A percentile compares a stretch with the other conserved stretches of the same genome.
Evolutionary conservation across 2,797 vertebrate genomes (phyloP).

Genomic region (Megaceryle alcyon): DNA sequence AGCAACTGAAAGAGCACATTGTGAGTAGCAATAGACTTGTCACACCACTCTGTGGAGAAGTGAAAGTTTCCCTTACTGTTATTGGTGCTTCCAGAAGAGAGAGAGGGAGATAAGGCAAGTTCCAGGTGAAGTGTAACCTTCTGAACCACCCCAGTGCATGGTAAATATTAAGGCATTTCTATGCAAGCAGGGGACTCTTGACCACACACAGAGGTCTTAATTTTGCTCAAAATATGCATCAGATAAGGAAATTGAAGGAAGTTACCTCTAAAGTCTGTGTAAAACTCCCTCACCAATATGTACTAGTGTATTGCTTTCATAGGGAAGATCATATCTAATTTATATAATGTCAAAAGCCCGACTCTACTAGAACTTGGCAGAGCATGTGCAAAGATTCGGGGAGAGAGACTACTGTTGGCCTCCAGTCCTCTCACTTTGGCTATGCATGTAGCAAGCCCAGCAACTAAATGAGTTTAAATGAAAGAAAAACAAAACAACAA

Average conservation of each 20-base stretch:
- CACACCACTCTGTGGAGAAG: background rate
- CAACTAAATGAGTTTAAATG: background rate
- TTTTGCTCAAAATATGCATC: background rate
- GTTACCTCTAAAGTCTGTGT: background rate
- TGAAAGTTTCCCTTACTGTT: background rate
- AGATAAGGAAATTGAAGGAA: background rate
- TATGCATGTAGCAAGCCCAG: background rate
- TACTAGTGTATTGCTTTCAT: background rate
- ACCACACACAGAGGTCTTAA: background rate
- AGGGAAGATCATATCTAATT: background rate
- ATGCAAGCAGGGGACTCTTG: background rate
- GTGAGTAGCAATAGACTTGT: background rate
- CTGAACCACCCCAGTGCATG: fast-evolving
- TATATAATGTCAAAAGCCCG: background rate
- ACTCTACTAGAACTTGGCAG: background rate
- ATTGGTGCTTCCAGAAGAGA: background rate
- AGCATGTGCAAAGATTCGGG: background rate
- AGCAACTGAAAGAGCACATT: background rate
- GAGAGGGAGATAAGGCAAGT: background rate
- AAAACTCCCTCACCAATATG: fast-evolving
- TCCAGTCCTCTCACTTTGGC: background rate
- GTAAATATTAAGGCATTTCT: background rate
- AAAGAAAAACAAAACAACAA: background rate
- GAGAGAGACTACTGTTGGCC: background rate
- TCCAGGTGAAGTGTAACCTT: background rate